Percentiles rank a stretch among this genome's conserved stretches.
Evolutionary conservation across 2,113 vertebrate genomes (phyloP).

Genomic region (Tupaia chinensis): DNA sequence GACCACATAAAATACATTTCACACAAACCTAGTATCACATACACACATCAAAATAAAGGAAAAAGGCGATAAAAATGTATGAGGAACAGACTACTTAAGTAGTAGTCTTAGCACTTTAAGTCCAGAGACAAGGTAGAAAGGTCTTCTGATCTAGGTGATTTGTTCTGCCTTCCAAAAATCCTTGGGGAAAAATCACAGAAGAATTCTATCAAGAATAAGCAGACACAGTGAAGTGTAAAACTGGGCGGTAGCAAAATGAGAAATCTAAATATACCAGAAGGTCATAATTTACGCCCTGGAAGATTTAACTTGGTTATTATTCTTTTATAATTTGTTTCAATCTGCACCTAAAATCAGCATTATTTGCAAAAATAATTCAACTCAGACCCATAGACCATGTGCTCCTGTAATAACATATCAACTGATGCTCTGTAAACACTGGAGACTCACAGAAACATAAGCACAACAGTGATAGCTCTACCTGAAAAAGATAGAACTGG

Average conservation of each 20-base stretch:
- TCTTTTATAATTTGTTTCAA: constrained; percentile 58
- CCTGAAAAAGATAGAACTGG: neutral
- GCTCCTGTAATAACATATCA: constrained; percentile 58
- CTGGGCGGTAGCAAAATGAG: neutral
- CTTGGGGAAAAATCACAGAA: constrained; percentile 21
- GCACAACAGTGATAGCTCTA: neutral
- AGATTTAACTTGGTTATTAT: constrained; percentile 54
- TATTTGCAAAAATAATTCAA: constrained; percentile 55
- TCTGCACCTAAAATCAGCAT: constrained; percentile 58
- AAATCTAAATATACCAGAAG: constrained; percentile 34
- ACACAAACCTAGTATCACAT: neutral
- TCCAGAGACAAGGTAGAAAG: neutral
- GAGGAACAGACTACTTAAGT: neutral
- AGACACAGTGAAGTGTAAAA: neutral
- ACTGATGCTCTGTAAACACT: constrained; percentile 53
- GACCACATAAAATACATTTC: constrained; percentile 16
- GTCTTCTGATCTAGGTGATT: neutral
- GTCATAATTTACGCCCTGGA: constrained; percentile 44
- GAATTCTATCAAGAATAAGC: neutral
- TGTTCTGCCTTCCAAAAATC: constrained; percentile 43
- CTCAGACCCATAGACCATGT: constrained; percentile 43
- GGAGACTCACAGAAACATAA: constrained; percentile 37
- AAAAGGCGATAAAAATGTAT: neutral
- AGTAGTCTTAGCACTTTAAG: neutral
- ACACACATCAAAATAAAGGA: neutral